These are phyloP conservation scores for Cariama cristata DNA, from an alignment of 2,113 vertebrate species.

Conservation along the genomic window DNA sequence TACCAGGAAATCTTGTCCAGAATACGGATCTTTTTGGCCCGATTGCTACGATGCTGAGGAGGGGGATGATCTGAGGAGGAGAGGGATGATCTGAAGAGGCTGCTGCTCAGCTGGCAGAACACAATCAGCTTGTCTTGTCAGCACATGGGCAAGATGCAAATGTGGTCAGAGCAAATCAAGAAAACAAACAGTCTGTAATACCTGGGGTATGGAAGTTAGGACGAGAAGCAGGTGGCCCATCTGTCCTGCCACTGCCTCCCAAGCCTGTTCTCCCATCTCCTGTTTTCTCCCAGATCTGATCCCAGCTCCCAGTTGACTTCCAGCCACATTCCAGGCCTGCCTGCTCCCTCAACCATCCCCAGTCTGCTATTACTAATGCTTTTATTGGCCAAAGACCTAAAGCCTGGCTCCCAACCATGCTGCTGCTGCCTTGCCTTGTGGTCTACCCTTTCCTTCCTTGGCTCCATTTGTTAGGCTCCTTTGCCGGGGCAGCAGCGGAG, in stretches of 20 bases:
- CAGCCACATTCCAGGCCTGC: not conserved
- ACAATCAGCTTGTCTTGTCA: not conserved
- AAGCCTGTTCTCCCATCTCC: not conserved
- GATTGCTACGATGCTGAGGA: not conserved
- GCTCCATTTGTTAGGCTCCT: not conserved
- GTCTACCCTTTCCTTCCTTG: not conserved
- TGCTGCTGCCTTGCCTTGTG: not conserved
- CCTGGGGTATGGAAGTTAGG: not conserved
- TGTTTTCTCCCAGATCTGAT: not conserved
- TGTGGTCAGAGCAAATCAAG: not conserved
- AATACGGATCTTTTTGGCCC: not conserved
- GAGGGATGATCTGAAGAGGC: not conserved
- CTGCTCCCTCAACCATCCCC: not conserved
- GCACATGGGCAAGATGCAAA: not conserved
- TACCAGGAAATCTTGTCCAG: not conserved
- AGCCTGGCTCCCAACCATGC: fast-evolving
- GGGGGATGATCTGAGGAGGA: not conserved
- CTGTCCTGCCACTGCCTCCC: not conserved
- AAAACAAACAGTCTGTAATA: not conserved
- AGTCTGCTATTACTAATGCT: not conserved
- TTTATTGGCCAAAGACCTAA: not conserved
- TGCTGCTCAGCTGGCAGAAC: not conserved
- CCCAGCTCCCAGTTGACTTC: not conserved
- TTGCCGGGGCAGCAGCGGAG: not conserved
- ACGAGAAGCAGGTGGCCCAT: not conserved